phyloP scores from a whole-genome alignment of 2,888 invertebrate species.

The Tinea pellionella region DNA sequence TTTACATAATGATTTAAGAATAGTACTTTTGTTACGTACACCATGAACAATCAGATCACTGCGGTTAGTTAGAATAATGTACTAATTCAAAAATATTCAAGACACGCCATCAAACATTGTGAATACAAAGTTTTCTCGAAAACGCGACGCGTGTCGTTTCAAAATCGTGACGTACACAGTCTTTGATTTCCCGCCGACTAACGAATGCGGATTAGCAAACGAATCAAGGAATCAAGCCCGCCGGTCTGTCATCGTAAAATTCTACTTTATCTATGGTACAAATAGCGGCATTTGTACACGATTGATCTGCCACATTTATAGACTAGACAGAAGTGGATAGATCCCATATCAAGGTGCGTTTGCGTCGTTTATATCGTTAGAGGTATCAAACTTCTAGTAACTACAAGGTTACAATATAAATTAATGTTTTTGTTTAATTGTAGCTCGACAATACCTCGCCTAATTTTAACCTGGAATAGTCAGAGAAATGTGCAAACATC shows the following conservation, averaged over 20 bases:
- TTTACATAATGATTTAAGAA: too few relatives aligned
- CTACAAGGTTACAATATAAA: too few relatives aligned
- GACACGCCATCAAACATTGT: constrained; percentile 1
- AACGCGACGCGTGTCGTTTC: background rate
- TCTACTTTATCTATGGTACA: constrained; percentile 12
- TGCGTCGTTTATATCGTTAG: too few relatives aligned
- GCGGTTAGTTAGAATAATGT: background rate
- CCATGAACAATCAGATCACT: too few relatives aligned
- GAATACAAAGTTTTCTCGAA: constrained; percentile 13
- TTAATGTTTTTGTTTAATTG: too few relatives aligned
- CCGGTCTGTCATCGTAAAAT: constrained; percentile 14
- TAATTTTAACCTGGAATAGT: too few relatives aligned
- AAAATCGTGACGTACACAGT: constrained; percentile 8
- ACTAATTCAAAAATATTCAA: constrained; percentile 3
- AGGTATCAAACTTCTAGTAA: too few relatives aligned
- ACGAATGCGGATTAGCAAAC: constrained; percentile 17
- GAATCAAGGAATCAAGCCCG: background rate
- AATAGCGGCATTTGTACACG: constrained; percentile 12
- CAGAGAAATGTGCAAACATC: too few relatives aligned
- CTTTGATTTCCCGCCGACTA: constrained; percentile 16
- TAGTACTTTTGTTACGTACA: too few relatives aligned
- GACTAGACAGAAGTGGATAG: background rate
- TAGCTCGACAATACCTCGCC: too few relatives aligned
- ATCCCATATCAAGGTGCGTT: background rate
- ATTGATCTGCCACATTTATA: constrained; percentile 7